Evolutionary conservation across 2,888 invertebrate genomes (phyloP), one percentile per base, ranked within the genome.

Genomic region (Anaspis maculata): DNA sequence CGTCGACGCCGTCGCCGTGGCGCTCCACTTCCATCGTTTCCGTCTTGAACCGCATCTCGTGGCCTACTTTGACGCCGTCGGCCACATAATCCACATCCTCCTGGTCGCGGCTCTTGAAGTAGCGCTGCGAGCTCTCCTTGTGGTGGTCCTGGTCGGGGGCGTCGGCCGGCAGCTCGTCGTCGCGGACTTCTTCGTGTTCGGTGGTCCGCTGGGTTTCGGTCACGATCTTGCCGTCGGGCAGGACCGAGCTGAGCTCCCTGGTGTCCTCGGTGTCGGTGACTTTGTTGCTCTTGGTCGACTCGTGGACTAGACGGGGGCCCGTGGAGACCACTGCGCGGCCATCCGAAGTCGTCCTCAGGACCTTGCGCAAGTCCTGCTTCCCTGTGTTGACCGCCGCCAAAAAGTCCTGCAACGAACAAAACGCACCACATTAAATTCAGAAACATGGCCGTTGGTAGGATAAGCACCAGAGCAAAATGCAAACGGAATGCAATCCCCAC

Each of bases 261-360:
- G 80, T 83, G 56, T 88, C 86, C 70, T 89, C 89, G 42, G 88
- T 88, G 62, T 90, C 88, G 58, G 85, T 77, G 30, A 84, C 83
- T 61, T 87, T 88, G 49, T 78, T 79, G 48, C 78, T 81, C 45
- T 81, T 81, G 44, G 75, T 73, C 19, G 83, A 80, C 54, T 86
- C 86, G 56, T 80, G 79, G 32, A 89, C 71, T 40, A 88, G 67
- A 41, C 76, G 72, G 1, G 86, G 84, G 22, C 83, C 84, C 6
- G 71, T 69, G 25, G 77, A 71, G 41, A 79, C 76, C 53, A 83
- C 55, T 55, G 76, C 72, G 42, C 73, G 68, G 44, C 76, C 73
- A 22, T 32, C 28, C 21, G 27, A 25, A n/a, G 73, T 70, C 27
- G 66, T 64, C 34, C 67, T 62, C 53, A 86, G 68, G 49, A 82